phyloP scores from a whole-genome alignment of 2,888 invertebrate genomes.

The Anorthoa munda region DNA sequence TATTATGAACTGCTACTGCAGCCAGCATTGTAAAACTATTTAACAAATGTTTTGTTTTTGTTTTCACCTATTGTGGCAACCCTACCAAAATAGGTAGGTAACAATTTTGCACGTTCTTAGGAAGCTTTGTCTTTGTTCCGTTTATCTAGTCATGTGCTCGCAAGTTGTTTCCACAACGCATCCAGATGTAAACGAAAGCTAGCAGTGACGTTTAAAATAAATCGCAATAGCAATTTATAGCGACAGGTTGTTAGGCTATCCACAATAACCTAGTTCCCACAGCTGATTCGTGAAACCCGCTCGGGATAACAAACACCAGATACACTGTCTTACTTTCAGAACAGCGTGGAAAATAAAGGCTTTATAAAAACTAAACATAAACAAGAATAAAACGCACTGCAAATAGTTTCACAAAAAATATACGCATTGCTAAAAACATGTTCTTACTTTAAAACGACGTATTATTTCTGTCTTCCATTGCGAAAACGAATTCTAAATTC shows the following conservation, averaged over 20 bases:
- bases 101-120: too few species aligned
- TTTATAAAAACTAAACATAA: constrained; percentile 17
- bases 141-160: too few species aligned
- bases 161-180: constrained; percentile 24
- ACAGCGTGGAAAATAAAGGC: constrained; percentile 30
- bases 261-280: constrained; percentile 50
- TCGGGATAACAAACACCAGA: constrained; percentile 52
- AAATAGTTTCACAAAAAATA: background rate
- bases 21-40: too few species aligned
- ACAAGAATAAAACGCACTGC: constrained; percentile 17
- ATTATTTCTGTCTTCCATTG: background rate
- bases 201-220: constrained; percentile 43
- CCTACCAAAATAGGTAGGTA: too few species aligned
- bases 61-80: too few species aligned
- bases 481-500: constrained; percentile 13
- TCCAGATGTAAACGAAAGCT: constrained; percentile 24
- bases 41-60: too few species aligned
- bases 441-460: background rate
- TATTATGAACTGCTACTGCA: too few species aligned
- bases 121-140: too few species aligned
- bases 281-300: constrained; percentile 22
- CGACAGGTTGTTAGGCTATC: constrained; percentile 39
- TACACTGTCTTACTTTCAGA: constrained; percentile 33
- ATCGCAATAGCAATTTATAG: constrained; percentile 48
- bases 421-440: background rate